These are phyloP conservation scores for Siderastrea siderea DNA, from an alignment of 92 coral and sea anemone genomes.

Conservation along the genomic window DNA sequence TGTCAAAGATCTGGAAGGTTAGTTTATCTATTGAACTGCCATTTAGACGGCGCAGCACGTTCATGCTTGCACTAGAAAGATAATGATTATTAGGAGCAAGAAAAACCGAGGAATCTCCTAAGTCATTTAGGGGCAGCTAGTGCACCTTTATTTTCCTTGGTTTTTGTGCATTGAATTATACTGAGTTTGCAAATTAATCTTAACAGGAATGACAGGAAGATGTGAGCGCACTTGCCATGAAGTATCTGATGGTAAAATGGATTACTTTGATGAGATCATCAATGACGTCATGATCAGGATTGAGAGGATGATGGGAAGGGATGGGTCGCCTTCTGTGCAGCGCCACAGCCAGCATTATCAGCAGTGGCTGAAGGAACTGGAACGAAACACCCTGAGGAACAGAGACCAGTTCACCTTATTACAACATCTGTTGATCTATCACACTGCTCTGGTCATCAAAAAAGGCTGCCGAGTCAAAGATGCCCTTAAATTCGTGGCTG, in stretches of 20 bases:
- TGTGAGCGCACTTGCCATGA: conserved; percentile 49
- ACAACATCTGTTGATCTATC: conserved; percentile 70
- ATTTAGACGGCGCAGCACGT: background rate
- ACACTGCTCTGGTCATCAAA: conserved; percentile 81
- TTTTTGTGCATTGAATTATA: no score
- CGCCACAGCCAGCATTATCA: conserved; percentile 88
- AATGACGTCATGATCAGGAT: conserved; percentile 71
- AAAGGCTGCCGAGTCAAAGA: conserved; percentile 79
- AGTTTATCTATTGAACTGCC: background rate
- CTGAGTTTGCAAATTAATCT: background rate
- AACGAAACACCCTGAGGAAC: conserved; percentile 52
- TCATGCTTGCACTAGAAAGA: background rate
- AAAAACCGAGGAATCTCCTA: background rate
- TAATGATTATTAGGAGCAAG: background rate
- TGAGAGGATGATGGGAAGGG: conserved; percentile 58
- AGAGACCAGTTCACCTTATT: conserved; percentile 59
- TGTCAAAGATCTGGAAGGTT: conserved; percentile 56
- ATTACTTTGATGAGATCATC: conserved; percentile 43
- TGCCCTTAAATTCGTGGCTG: conserved; percentile 72
- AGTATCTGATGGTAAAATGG: conserved; percentile 22
- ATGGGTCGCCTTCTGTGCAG: conserved; percentile 43
- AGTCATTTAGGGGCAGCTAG: no score
- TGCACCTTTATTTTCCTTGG: no score
- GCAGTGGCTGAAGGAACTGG: conserved; percentile 84
- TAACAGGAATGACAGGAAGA: conserved; percentile 30